phyloP scores from a whole-genome alignment of 2,888 invertebrate genomes.

The Onthophagus sagittarius region DNA sequence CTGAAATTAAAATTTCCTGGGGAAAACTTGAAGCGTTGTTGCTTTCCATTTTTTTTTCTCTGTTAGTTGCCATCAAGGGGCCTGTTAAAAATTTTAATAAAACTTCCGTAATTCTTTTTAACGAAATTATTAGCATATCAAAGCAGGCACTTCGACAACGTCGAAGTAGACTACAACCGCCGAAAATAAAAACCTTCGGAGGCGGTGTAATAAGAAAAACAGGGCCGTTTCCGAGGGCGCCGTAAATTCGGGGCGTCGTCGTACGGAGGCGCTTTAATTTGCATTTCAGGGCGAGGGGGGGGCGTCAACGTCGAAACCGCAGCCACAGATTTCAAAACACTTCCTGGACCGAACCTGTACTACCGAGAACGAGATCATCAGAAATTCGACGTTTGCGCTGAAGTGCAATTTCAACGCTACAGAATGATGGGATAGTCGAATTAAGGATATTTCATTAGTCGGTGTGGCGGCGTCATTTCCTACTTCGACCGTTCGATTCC shows the following conservation, averaged over 20 bases:
- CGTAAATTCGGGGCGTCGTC: slow-evolving; percentile 2
- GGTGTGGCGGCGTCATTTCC: not conserved
- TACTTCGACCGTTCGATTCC: not conserved
- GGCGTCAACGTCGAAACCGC: slow-evolving; percentile 2
- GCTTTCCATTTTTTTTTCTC: not conserved
- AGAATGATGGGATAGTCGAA: not conserved
- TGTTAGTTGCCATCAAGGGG: not conserved
- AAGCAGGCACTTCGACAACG: not conserved
- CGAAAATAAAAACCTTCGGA: not conserved
- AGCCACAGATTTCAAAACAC: not conserved
- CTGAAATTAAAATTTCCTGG: not conserved
- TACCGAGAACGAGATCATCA: not conserved
- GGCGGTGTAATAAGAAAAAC: not conserved
- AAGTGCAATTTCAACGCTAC: not conserved
- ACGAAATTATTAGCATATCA: slow-evolving; percentile 7
- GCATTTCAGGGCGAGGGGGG: not conserved
- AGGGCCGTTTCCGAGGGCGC: not conserved
- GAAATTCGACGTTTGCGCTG: not conserved
- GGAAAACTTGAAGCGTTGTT: not conserved
- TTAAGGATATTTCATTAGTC: slow-evolving; percentile 9
- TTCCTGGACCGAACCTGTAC: not conserved
- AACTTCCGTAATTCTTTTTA: slow-evolving; percentile 2
- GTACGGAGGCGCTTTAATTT: slow-evolving; percentile 3
- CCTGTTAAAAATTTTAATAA: slow-evolving; percentile 7
- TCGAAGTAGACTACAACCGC: not conserved